Evolutionary conservation across 2,113 vertebrate genomes (phyloP).

Genomic region (Meleagris gallopavo): DNA sequence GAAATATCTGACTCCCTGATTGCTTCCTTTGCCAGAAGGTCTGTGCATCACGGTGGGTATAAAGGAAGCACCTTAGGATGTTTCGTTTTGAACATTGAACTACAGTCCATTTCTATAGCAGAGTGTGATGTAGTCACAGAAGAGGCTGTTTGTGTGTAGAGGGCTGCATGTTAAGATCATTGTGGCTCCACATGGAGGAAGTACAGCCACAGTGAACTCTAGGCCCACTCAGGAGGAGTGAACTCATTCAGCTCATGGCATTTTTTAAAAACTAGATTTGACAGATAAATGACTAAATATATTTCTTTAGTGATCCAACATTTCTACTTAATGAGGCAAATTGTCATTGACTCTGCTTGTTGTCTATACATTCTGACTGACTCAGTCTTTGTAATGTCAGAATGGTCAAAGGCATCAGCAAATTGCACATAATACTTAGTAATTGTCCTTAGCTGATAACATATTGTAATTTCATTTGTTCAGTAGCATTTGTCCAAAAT

Average conservation of each 20-base stretch:
- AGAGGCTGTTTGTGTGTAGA: not conserved
- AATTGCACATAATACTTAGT: conserved; percentile 66
- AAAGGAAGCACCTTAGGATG: not conserved
- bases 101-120: not conserved
- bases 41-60: not conserved
- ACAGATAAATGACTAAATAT: conserved; percentile 68
- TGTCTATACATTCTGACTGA: conserved; percentile 68
- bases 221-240: not conserved
- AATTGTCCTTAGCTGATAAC: conserved; percentile 56
- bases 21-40: not conserved
- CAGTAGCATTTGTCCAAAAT: not conserved
- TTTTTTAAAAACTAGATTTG: conserved; percentile 47
- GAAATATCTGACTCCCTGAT: not conserved
- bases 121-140: not conserved
- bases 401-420: conserved; percentile 69
- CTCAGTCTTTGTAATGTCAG: conserved; percentile 72
- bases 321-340: conserved; percentile 70
- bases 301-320: conserved; percentile 62
- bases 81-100: not conserved
- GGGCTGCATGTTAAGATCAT: not conserved
- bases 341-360: conserved; percentile 66
- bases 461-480: conserved; percentile 45
- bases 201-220: not conserved
- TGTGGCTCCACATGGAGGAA: not conserved
- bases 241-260: not conserved